Evolutionary conservation across 2,113 vertebrate species (phyloP), one percentile per base, ranked within the genome.

Genomic region (Rhipidura dahli): DNA sequence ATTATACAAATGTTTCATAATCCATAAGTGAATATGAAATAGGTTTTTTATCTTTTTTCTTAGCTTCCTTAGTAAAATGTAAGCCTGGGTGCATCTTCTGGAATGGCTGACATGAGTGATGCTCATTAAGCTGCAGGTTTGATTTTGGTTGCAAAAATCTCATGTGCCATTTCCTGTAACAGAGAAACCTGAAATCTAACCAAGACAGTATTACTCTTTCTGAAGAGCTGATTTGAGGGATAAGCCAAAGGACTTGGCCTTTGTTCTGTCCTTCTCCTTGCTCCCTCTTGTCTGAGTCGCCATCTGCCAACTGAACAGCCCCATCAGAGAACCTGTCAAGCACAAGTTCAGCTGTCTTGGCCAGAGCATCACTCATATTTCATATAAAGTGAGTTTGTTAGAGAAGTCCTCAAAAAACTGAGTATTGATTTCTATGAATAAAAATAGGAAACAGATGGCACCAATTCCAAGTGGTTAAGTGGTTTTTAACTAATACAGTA

Each of bases 401-500:
- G 39, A 40, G 13, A 86, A 93, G 60, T 66, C 68, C 39, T 80
- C 47, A 47, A 51, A 70, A 85, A 64, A 63, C 35, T 7, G 33
- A 50, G 45, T 73, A 70, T 57, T 77, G 66, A 77, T 63, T 63
- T 63, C 76, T 86, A 20, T 54, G 89, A 86, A 87, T 83, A 94
- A 91, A 90, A 90, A 78, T 51, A 88, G 40, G 65, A 78, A 97
- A 87, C 92, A 93, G 93, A 86, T 95, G 90, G 39, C 82, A 86
- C 39, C 16, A 16, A 18, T 93, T 90, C 76, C 30, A 83, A 68
- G 78, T 37, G 81, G 60, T 75, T 59, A 92, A 90, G 83, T 86
- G 83, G 6, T 66, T 93, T 97, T 92, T 96, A 94, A 88, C 94
- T 90, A 90, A 88, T 90, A 51, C n/a, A 66, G 79, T 96, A 92